Evolutionary conservation across 2,888 invertebrate species (phyloP).

Genomic region (Drepana falcataria): DNA sequence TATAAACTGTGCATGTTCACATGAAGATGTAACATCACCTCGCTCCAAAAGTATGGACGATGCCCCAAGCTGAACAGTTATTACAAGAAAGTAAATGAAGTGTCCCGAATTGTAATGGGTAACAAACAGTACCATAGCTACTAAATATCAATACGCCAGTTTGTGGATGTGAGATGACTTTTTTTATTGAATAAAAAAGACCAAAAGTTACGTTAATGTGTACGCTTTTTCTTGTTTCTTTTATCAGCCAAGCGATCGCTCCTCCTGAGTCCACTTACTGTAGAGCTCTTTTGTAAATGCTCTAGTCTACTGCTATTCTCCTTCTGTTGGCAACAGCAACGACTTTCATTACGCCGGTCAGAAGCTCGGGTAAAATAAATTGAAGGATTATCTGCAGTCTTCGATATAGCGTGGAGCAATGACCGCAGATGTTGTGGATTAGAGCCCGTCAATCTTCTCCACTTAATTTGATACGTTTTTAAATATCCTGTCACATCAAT

Average conservation of each 20-base stretch:
- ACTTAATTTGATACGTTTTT: constrained; percentile 36
- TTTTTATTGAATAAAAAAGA: neutral
- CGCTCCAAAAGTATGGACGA: constrained; percentile 1
- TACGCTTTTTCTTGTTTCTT: neutral
- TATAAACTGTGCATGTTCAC: neutral
- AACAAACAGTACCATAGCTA: neutral
- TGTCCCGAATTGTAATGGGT: neutral
- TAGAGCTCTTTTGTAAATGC: neutral
- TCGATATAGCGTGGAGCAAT: constrained; percentile 21
- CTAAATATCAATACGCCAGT: neutral
- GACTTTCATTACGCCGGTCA: neutral
- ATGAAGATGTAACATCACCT: neutral
- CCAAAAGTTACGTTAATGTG: no score
- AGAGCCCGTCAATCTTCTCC: constrained; percentile 28
- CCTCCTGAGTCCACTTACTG: constrained; percentile 2
- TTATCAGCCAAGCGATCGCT: constrained; percentile 9
- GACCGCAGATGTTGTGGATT: constrained; percentile 16
- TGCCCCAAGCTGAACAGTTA: neutral
- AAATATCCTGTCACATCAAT: constrained; percentile 32
- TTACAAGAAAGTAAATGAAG: neutral
- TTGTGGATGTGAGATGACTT: neutral
- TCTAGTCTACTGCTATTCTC: neutral
- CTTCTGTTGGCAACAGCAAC: neutral
- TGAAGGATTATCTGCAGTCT: constrained; percentile 17
- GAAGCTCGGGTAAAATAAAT: constrained; percentile 21